Base-by-base conservation (phyloP, 2,888 invertebrate genomes). In the Lasius platythorax region DNA sequence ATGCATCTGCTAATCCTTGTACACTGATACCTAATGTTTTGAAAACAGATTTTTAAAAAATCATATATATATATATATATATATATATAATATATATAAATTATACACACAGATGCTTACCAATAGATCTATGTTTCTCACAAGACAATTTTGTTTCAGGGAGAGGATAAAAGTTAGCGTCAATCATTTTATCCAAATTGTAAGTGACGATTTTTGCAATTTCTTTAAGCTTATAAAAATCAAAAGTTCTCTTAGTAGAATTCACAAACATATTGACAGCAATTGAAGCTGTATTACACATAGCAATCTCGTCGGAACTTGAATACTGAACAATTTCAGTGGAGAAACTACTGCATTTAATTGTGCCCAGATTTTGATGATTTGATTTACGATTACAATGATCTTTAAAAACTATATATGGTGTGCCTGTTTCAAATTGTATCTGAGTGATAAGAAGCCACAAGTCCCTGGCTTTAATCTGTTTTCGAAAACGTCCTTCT, bases 241-340 rank as follows among this genome's bases (percentile, higher is more conserved):
- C 98, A 93, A 97, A 99, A 0, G 96, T 97, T 94, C 96, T 97
- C 85, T 97, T 97, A 3, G 96, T 95, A 0, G 96, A 95, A 91
- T 96, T 96, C 0, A 99, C 98, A 95, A 98, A 99, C 97, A 98
- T 98, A 95, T 99, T 99, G 3, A 99, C 96, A 1, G 99, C 99
- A 91, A 99, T 97, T 0, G 99, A 99, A 0, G 99, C 99, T 93
- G 99, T 96, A 95, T 99, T 99, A 95, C 99, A 99, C 0, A 99
- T 99, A 4, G 99, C 99, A 61, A 99, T 97, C 96, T 99, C 99
- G 95, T 99, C 98, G 1, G 97, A 95, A 15, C 98, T 96, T 9
- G 98, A 98, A 95, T 99, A 99, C 95, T 99, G 98, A 0, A 99
- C 97, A 90, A 99, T 98, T 96, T 99, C 99, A 0, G 99, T 99